Conservation (phyloP, 2,113 vertebrate genomes). For the Crotalus horridus region DNA sequence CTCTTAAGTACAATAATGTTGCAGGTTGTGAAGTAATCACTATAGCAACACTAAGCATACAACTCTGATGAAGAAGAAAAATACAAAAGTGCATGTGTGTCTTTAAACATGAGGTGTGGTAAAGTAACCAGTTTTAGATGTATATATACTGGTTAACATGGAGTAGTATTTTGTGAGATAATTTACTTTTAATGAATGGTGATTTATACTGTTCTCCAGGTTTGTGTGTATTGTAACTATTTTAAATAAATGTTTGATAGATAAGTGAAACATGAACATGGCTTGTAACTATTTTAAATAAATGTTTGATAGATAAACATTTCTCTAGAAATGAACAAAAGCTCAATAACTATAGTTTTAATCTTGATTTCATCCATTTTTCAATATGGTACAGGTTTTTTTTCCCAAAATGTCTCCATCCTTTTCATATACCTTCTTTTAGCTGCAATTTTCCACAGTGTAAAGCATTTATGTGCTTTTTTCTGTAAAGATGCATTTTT, state of each 20-base stretch:
- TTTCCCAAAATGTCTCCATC: neutral
- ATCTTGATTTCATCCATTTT: neutral
- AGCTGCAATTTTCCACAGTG: neutral
- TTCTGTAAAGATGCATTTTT: neutral
- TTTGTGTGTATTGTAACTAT: neutral
- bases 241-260: neutral
- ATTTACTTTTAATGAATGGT: neutral
- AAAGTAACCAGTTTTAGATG: neutral
- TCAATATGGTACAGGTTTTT: neutral
- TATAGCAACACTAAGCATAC: conserved; percentile 72
- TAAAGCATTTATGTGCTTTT: neutral
- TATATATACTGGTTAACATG: neutral
- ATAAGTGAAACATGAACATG: neutral
- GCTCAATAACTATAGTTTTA: neutral
- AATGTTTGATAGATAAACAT: neutral
- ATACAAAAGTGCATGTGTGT: conserved; percentile 26
- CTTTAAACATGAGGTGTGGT: conserved; percentile 33
- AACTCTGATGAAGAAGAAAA: conserved; percentile 62
- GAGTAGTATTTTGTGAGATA: neutral
- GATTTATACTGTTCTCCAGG: neutral
- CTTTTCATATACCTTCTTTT: neutral
- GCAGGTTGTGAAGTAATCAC: conserved; percentile 64
- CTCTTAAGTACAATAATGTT: conserved; percentile 67
- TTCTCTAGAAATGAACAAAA: neutral
- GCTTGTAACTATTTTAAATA: neutral